Conservation (phyloP, 2,797 vertebrate genomes). For the Odontamblyopus rebecca region DNA sequence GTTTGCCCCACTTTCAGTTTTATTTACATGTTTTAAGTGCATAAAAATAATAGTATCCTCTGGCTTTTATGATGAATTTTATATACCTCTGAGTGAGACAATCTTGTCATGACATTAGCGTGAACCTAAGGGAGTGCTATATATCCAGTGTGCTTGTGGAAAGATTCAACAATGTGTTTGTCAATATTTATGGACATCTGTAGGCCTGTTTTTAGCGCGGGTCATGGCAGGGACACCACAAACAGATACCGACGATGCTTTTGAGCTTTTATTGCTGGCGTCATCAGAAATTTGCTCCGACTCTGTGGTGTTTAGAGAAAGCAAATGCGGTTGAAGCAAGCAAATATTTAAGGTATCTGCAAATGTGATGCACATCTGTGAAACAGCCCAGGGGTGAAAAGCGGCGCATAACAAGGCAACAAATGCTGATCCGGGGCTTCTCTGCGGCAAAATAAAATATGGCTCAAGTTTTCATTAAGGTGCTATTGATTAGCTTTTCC, state of each 20-base stretch:
- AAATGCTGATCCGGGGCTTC: conserved; percentile 96
- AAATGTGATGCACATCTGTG: conserved; percentile 83
- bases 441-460: conserved; percentile 96
- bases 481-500: conserved; percentile 99
- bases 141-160: conserved; percentile 33
- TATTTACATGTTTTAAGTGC: conserved; percentile 13
- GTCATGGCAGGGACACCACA: conserved; percentile 34
- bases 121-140: conserved; percentile 19
- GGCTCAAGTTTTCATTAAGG: conserved; percentile 99
- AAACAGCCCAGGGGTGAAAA: conserved; percentile 80
- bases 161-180: conserved; percentile 33
- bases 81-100: conserved; percentile 10
- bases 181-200: conserved; percentile 37
- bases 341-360: conserved; percentile 82
- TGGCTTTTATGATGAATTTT: conserved; percentile 16
- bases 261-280: conserved; percentile 48
- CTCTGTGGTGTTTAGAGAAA: conserved; percentile 71
- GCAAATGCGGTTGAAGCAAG: conserved; percentile 72
- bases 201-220: conserved; percentile 21
- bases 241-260: conserved; percentile 42
- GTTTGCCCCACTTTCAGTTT: background rate
- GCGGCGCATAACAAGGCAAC: conserved; percentile 82
- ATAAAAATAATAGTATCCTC: conserved; percentile 7
- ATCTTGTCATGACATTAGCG: conserved; percentile 21
- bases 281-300: conserved; percentile 60